Base-by-base conservation (phyloP, 1,140 invertebrate genomes). In the Ctenoplectra terminalis region DNA sequence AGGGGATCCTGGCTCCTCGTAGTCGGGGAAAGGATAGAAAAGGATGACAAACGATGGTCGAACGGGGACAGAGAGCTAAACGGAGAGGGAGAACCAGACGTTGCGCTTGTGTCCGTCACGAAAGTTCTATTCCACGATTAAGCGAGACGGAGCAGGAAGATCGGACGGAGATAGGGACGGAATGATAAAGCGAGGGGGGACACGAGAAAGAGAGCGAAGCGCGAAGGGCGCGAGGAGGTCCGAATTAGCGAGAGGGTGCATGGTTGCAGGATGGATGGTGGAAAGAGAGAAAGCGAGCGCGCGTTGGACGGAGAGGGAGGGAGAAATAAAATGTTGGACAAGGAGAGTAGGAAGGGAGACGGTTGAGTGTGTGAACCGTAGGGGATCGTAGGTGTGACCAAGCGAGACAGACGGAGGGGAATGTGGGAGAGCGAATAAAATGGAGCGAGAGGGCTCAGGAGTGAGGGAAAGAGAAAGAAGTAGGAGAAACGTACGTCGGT, bases 171-270 rank as follows among this genome's bases (percentile, higher is more conserved):
- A 77, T 46, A 78, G 78, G 71, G 58, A 1, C 69, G 52, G 76
- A 43, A 20, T 61, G 71, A 63, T 67, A 50, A 72, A 69, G 34
- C 48, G 73, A 56, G 29, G 66, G n/a, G 66, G 46, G 26, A 23
- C 23, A 58, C 26, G 52, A 34, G 50, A 29, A 37, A 26, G 56
- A 26, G 56, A 26, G 31, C 20, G n/a, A n/a, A 31, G 31, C 52
- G 70, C 34, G 54, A 37, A 72, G 61, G 40, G 40, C 4, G 40
- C 31, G 48, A 50, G 23, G 34, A 11, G n/a, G 37, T 79, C 48
- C n/a, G 67, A 79, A 79, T 79, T 79, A 72, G 74, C 15, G 74
- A 67, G 75, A 70, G 69, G 67, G 56, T 79, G 67, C 76, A 71
- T 72, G 61, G 76, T 78, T 71, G 66, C 15, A 54, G 64, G 54